Percentiles rank a stretch among this genome's conserved stretches.
phyloP scores from a whole-genome alignment of 2,797 vertebrate genomes.

The Coregonus suidteri region DNA sequence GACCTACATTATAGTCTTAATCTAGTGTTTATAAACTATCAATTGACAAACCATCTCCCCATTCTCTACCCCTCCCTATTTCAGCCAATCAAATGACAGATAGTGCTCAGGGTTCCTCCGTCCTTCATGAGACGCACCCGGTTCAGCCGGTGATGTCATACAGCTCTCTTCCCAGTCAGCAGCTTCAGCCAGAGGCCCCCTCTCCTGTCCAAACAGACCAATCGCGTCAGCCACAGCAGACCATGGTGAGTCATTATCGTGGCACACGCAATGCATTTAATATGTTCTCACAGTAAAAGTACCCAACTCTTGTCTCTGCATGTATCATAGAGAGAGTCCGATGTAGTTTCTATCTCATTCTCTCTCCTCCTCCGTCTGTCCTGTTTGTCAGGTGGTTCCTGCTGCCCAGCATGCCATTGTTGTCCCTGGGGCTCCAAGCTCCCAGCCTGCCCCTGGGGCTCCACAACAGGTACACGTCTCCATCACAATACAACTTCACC shows the following conservation, averaged over 20 bases:
- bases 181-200: constrained; percentile 67
- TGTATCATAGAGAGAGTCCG: background rate
- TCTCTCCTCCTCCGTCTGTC: background rate
- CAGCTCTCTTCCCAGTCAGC: constrained; percentile 79
- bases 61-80: background rate
- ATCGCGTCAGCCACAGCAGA: constrained; percentile 62
- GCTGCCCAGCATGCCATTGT: constrained; percentile 71
- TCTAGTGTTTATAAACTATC: background rate
- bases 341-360: background rate
- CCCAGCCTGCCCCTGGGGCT: constrained; percentile 68
- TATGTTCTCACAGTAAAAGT: background rate
- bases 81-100: constrained; percentile 81
- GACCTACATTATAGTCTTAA: background rate
- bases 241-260: constrained; percentile 78
- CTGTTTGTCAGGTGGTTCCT: constrained; percentile 65
- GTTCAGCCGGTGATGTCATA: constrained; percentile 80
- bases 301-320: background rate
- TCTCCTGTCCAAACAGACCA: constrained; percentile 57
- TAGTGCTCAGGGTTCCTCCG: constrained; percentile 80
- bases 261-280: background rate
- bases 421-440: constrained; percentile 60
- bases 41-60: background rate
- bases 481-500: background rate
- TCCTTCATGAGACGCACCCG: constrained; percentile 81
- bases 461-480: constrained; percentile 81